These are phyloP conservation scores for Saccostrea glomerata DNA, from an alignment of 1,140 invertebrate species.

Conservation along the genomic window DNA sequence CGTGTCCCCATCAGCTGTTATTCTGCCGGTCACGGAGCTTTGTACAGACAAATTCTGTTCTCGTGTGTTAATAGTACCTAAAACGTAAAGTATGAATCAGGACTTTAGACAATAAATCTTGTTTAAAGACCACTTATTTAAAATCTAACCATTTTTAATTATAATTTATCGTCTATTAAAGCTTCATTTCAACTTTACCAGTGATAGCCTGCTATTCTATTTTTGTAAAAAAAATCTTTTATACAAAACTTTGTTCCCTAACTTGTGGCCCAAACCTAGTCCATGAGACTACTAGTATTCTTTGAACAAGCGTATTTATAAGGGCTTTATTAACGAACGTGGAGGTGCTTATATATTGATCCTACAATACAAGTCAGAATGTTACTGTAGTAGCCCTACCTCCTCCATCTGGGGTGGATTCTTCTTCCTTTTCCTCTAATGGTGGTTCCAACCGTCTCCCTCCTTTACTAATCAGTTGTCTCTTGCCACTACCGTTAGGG, in stretches of 20 bases:
- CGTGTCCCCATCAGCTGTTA: constrained; percentile 48
- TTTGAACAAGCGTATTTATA: background rate
- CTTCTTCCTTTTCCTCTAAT: constrained; percentile 41
- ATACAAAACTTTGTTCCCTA: too few species aligned
- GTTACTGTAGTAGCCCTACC: background rate
- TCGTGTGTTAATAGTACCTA: constrained; percentile 48
- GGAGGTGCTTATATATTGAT: too few species aligned
- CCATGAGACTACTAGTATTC: background rate
- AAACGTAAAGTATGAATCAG: background rate
- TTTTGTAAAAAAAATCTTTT: too few species aligned
- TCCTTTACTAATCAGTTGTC: constrained; percentile 29
- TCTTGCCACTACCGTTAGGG: background rate
- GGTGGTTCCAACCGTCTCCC: constrained; percentile 25
- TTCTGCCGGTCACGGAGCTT: constrained; percentile 51
- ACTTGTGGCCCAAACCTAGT: too few species aligned
- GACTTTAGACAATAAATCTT: background rate
- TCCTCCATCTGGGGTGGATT: constrained; percentile 26
- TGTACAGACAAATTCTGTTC: constrained; percentile 53
- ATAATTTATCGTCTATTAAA: too few species aligned
- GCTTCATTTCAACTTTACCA: too few species aligned
- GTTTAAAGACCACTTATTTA: background rate
- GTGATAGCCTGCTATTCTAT: too few species aligned
- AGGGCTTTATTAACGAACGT: too few species aligned
- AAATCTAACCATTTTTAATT: too few species aligned
- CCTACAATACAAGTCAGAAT: too few species aligned